Evolutionary conservation across 2,888 invertebrate genomes (phyloP), one percentile per base, ranked within the genome.

Genomic region (Macroteleia sp.): DNA sequence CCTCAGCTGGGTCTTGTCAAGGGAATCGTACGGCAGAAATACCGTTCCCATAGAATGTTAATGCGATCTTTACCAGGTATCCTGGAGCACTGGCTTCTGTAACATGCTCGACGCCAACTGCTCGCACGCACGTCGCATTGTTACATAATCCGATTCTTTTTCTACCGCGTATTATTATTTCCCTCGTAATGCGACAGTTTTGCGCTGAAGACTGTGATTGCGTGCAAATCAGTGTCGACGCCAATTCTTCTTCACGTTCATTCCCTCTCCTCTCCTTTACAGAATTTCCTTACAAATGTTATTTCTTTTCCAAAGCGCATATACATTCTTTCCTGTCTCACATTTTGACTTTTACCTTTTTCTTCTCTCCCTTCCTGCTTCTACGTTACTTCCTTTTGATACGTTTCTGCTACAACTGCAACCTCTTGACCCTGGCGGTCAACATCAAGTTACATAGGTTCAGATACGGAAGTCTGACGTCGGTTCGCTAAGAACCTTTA

Each of bases 31-130:
- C 80, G 81, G 83, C 83, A 85, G 87, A 85, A 87, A 89, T 89
- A 89, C 89, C 90, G 88, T 89, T 91, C 89, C 89, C 89, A 88
- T 89, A 88, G 90, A 90, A 91, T 90, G 87, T 46, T 69, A 64
- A 61, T 61, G 64, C 42, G 59, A 19, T 41, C 75, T 10, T 52
- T 57, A 78, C 75, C 79, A 61, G 66, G 69, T 81, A 77, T 54
- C 78, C 81, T 73, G 84, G 83, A 84, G 84, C 84, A 83, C 81
- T 75, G 64, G 70, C 69, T 77, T 62, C 75, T 73, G 50, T 69
- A 64, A 61, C 64, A 69, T 46, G 59, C 22, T 41, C 75, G 14
- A 56, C 54, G 79, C 75, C 79, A 61, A 66, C 67, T 81, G 76
- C 54, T 79, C 81, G 75, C 85, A 84, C 85, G 84, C 84, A 83